Evolutionary conservation across 2,888 invertebrate species (phyloP).

Genomic region (Acrobasis repandana): DNA sequence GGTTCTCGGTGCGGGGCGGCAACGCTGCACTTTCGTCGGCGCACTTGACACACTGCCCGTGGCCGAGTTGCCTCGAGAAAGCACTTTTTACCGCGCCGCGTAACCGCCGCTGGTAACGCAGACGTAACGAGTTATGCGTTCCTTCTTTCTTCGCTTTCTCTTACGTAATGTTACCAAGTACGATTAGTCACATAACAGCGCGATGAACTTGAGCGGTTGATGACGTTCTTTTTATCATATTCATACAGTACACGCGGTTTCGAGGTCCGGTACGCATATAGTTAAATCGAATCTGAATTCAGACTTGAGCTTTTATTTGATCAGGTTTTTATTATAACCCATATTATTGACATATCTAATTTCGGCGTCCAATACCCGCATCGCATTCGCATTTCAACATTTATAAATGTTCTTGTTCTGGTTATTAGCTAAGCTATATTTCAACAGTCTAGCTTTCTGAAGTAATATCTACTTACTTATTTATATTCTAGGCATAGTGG

Average conservation of each 20-base stretch:
- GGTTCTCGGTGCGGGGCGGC: slow-evolving; percentile 61
- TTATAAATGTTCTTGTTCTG: slow-evolving; percentile 43
- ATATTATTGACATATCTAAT: background rate
- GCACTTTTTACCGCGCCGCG: slow-evolving; percentile 78
- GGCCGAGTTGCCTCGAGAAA: slow-evolving; percentile 81
- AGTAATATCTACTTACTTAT: background rate
- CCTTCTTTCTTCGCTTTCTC: slow-evolving; percentile 81
- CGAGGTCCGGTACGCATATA: slow-evolving; percentile 15
- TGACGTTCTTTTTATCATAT: slow-evolving; percentile 46
- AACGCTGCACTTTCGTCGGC: slow-evolving; percentile 78
- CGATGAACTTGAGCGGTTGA: slow-evolving; percentile 70
- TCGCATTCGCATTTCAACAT: slow-evolving; percentile 41
- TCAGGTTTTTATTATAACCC: background rate
- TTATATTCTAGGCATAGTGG: background rate
- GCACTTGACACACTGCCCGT: slow-evolving; percentile 83
- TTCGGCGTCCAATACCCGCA: slow-evolving; percentile 19
- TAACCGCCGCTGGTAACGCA: slow-evolving; percentile 68
- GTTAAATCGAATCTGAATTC: background rate
- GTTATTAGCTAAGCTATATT: slow-evolving; percentile 47
- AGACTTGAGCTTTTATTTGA: background rate
- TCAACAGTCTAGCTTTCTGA: slow-evolving; percentile 32
- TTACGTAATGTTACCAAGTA: slow-evolving; percentile 72
- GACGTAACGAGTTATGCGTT: slow-evolving; percentile 71
- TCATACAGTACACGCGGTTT: slow-evolving; percentile 22
- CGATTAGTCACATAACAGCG: slow-evolving; percentile 70